Evolutionary conservation across 2,888 invertebrate genomes (phyloP).

Genomic region (Scaptomyza parva): DNA sequence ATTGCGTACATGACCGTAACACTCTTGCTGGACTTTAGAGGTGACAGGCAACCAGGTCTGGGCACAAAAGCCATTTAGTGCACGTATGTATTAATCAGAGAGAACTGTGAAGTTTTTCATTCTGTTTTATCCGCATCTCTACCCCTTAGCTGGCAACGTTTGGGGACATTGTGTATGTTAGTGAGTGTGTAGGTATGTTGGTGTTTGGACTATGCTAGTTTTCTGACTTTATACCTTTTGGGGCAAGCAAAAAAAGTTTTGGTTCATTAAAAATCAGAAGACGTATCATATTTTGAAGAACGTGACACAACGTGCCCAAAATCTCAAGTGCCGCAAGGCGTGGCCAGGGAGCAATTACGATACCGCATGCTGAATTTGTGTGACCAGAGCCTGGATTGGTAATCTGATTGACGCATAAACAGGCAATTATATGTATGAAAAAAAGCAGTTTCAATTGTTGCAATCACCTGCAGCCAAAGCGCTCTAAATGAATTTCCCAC

Average conservation of each 20-base stretch:
- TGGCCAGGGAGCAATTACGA: slow-evolving; percentile 41
- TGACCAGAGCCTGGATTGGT: slow-evolving; percentile 26
- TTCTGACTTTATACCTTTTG: slow-evolving; percentile 63
- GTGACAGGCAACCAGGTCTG: slow-evolving; percentile 39
- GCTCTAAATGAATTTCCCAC: slow-evolving; percentile 73
- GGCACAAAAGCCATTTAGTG: slow-evolving; percentile 58
- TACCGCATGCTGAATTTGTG: slow-evolving; percentile 28
- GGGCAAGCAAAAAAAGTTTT: slow-evolving; percentile 46
- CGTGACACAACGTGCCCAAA: slow-evolving; percentile 77
- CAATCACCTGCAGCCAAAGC: slow-evolving; percentile 43
- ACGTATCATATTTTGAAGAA: slow-evolving; percentile 81
- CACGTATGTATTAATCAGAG: slow-evolving; percentile 76
- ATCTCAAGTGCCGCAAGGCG: slow-evolving; percentile 46
- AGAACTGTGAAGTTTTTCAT: slow-evolving; percentile 66
- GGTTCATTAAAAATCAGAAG: slow-evolving; percentile 80
- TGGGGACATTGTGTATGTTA: slow-evolving; percentile 10
- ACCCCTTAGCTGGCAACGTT: not conserved
- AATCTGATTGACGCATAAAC: slow-evolving; percentile 77
- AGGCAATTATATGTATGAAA: slow-evolving; percentile 62
- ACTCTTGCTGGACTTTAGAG: slow-evolving; percentile 70
- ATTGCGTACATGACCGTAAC: slow-evolving; percentile 80
- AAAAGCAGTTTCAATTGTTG: slow-evolving; percentile 54
- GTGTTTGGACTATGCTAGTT: slow-evolving; percentile 48
- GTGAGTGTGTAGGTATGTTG: slow-evolving; percentile 13
- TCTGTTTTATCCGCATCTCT: slow-evolving; percentile 15